A percentile compares a stretch with the other conserved stretches of the same genome.
Evolutionary conservation across 2,113 vertebrate species (phyloP).

Genomic region (Motacilla tschutschensis): DNA sequence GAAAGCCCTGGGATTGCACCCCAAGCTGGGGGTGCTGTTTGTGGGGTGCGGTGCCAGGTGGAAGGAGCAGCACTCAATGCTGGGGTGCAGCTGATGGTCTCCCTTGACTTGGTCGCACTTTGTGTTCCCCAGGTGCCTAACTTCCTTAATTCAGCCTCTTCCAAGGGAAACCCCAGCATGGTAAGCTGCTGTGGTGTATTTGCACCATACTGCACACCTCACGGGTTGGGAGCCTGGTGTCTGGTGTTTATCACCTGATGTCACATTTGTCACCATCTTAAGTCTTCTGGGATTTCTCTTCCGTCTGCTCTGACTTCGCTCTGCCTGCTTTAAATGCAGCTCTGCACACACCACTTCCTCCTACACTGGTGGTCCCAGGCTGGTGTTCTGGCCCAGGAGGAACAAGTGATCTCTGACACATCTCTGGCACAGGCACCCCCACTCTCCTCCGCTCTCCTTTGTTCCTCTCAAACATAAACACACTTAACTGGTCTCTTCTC

Average conservation of each 20-base stretch:
- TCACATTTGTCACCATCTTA: neutral
- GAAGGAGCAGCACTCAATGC: neutral
- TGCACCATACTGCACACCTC: accelerated
- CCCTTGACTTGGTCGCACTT: neutral
- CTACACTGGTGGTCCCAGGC: slow-evolving; percentile 75
- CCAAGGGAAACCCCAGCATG: neutral
- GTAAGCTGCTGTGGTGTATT: neutral
- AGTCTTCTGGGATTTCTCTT: neutral
- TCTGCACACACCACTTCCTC: neutral
- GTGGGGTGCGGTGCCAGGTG: accelerated
- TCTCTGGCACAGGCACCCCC: slow-evolving; percentile 48
- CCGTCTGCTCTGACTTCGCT: neutral
- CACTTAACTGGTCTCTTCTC: slow-evolving; percentile 51
- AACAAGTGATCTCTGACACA: slow-evolving; percentile 69
- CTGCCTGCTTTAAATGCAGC: neutral
- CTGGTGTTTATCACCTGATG: neutral
- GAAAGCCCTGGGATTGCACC: neutral
- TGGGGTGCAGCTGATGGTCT: neutral
- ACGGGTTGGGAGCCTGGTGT: accelerated
- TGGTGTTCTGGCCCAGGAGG: slow-evolving; percentile 66
- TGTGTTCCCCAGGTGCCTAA: neutral
- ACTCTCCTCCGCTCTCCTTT: slow-evolving; percentile 13
- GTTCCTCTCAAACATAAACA: slow-evolving; percentile 69
- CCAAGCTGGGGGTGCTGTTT: neutral
- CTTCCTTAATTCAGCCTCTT: neutral